Evolutionary conservation across 2,888 invertebrate species (phyloP), one percentile per base, ranked within the genome.

Genomic region (Ditula angustiorana): DNA sequence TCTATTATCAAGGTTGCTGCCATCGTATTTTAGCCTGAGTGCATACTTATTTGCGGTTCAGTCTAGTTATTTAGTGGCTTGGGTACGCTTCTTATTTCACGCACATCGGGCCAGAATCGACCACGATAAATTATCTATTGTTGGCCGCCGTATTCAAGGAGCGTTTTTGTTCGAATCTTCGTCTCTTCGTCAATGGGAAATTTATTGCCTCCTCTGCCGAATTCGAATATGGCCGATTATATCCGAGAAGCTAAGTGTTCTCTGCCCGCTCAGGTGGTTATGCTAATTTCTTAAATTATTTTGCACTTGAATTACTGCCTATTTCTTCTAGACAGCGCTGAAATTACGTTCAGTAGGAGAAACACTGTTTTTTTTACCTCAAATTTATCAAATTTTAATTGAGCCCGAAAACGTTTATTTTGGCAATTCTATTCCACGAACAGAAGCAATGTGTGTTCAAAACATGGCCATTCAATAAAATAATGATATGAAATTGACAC

Each of bases 81-180:
- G 79, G 74, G 74, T 73, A 71, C 78, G 72, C 78, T 85, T 82
- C 84, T 70, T 85, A 84, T 85, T 84, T 84, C 75, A 82, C 76
- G 77, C 76, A 81, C 63, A 80, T 72, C 74, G 74, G 75, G 72
- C 80, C 81, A 83, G 80, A 80, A 79, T 80, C 82, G 81, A 81
- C 86, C 85, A 83, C 90, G 83, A 92, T 92, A 90, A 91, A 91
- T 91, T 90, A 88, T 86, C 91, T 83, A 90, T 90, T 92, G 90
- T 90, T 85, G 82, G 79, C 78, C 77, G 73, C 75, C 82, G 85
- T 87, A 87, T 90, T 86, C 87, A 87, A 85, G 87, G 86, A 80
- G 82, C 86, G 88, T 89, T 92, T 92, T 90, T 91, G 91, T 92
- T 90, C 91, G 87, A 89, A 90, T 90, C 91, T 89, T 89, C 86